Conservation (phyloP, 2,797 vertebrate species). For the Fistularia commersonii region DNA sequence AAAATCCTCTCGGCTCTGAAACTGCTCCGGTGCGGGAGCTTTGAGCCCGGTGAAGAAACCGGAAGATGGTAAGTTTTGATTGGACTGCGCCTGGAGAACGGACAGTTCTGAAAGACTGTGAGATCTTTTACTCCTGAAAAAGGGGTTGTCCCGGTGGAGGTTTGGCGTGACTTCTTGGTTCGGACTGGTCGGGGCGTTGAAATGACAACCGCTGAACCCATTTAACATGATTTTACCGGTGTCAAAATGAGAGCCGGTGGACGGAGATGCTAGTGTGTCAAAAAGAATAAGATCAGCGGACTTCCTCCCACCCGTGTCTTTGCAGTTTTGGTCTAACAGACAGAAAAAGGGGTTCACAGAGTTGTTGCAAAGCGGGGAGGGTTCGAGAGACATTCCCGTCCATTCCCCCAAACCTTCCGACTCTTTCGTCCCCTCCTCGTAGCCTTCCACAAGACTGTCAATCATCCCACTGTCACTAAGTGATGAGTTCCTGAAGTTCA, state of each 20-base stretch:
- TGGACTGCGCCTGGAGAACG: constrained; percentile 85
- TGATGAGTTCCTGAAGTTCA: constrained; percentile 83
- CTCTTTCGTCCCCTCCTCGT: constrained; percentile 83
- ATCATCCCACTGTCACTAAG: constrained; percentile 95
- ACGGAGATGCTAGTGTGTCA: constrained; percentile 68
- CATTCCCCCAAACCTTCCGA: constrained; percentile 82
- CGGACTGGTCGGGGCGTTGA: constrained; percentile 64
- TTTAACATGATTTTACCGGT: constrained; percentile 57
- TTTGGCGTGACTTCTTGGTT: constrained; percentile 55
- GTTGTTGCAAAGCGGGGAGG: constrained; percentile 66
- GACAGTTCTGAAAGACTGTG: constrained; percentile 95
- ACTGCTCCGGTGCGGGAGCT: constrained; percentile 91
- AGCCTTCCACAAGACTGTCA: constrained; percentile 81
- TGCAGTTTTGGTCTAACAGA: constrained; percentile 58
- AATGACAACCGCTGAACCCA: constrained; percentile 70
- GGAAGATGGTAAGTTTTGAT: constrained; percentile 59
- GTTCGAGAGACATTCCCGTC: constrained; percentile 70
- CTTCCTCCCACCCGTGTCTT: constrained; percentile 51
- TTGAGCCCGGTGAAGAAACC: constrained; percentile 87
- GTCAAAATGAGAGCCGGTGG: constrained; percentile 54
- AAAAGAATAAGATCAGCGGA: constrained; percentile 84
- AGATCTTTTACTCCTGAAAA: constrained; percentile 92
- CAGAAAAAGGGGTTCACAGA: constrained; percentile 83
- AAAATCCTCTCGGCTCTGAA: constrained; percentile 95
- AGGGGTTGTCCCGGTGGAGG: constrained; percentile 83